Percentiles rank a stretch among this genome's conserved stretches.
These are phyloP conservation scores for Listronotus oregonensis DNA, from an alignment of 1,140 invertebrate species.

Conservation along the genomic window DNA sequence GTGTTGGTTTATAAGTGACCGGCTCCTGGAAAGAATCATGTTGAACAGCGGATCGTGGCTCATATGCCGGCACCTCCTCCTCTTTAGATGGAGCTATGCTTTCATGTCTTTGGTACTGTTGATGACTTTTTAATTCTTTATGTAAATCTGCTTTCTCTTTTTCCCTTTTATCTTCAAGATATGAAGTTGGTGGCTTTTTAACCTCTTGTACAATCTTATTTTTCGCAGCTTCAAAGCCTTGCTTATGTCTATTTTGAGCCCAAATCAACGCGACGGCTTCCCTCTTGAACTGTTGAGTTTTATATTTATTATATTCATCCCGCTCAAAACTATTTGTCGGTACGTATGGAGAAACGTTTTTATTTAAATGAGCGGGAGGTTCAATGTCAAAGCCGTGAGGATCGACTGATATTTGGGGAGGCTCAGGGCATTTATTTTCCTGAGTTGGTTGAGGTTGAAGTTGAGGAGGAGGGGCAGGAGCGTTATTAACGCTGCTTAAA, in stretches of 20 bases:
- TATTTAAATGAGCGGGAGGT: conserved; percentile 17
- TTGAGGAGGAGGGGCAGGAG: neutral
- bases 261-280: conserved; percentile 1
- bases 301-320: conserved; percentile 33
- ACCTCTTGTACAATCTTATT: neutral
- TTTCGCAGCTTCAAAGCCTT: neutral
- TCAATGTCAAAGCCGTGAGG: conserved; percentile 32
- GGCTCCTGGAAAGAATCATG: too few species aligned
- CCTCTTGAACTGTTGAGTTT: conserved; percentile 18
- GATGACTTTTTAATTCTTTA: too few species aligned
- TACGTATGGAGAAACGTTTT: conserved; percentile 30
- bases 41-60: too few species aligned
- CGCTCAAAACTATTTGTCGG: conserved; percentile 18
- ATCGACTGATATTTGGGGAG: conserved; percentile 2
- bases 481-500: conserved; percentile 14
- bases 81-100: too few species aligned
- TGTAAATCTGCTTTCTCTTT: too few species aligned
- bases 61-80: too few species aligned
- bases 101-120: too few species aligned
- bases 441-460: too few species aligned
- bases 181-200: too few species aligned
- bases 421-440: neutral
- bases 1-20: too few species aligned
- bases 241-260: conserved; percentile 6
- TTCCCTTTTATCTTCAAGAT: too few species aligned